Conservation (phyloP, 2,113 vertebrate species). For the Crotalus tigris region DNA sequence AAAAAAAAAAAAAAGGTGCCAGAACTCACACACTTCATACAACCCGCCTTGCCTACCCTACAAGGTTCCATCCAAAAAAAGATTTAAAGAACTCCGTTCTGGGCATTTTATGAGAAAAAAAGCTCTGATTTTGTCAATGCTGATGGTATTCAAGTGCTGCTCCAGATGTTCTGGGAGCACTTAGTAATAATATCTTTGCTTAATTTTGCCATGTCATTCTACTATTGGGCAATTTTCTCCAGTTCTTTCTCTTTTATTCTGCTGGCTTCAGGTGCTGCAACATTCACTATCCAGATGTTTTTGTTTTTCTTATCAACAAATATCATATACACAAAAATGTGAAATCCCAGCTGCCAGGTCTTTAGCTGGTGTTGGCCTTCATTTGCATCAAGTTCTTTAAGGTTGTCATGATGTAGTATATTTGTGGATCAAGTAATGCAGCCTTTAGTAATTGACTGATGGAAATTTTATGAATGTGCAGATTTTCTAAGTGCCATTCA, state of each 20-base stretch:
- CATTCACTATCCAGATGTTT: neutral
- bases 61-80: no score
- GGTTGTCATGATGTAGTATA: neutral
- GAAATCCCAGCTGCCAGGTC: neutral
- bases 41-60: no score
- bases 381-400: neutral
- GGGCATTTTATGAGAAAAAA: no score
- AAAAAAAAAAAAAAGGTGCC: no score
- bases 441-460: neutral
- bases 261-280: neutral
- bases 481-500: neutral
- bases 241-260: neutral
- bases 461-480: neutral
- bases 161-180: neutral
- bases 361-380: neutral
- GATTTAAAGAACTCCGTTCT: no score
- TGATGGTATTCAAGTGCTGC: neutral
- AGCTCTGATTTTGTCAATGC: neutral
- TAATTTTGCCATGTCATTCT: neutral
- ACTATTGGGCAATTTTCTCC: neutral
- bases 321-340: neutral
- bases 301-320: neutral
- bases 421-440: neutral
- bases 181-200: neutral
- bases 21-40: no score